Evolutionary conservation across 2,888 invertebrate genomes (phyloP).

Genomic region (Malachius bipustulatus): DNA sequence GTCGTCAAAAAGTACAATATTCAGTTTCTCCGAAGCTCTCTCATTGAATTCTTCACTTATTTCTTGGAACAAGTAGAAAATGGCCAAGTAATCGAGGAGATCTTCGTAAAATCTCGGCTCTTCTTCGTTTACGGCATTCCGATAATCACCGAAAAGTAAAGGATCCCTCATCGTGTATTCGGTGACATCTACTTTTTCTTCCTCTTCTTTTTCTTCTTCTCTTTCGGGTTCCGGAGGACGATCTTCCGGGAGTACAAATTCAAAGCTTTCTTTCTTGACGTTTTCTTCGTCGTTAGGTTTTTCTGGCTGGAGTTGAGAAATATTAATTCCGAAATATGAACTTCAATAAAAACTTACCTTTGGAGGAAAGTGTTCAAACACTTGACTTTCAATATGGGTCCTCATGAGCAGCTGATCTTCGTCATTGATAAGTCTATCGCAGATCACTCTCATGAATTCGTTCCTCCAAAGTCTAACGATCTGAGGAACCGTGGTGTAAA

Average conservation of each 20-base stretch:
- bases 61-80: slow-evolving; percentile 81
- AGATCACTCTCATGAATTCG: slow-evolving; percentile 77
- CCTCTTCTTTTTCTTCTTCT: slow-evolving; percentile 30
- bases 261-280: slow-evolving; percentile 14
- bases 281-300: slow-evolving; percentile 13
- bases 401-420: slow-evolving; percentile 54
- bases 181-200: slow-evolving; percentile 35
- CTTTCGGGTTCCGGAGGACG: slow-evolving; percentile 32
- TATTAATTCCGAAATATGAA: not conserved
- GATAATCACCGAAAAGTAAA: slow-evolving; percentile 74
- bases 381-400: slow-evolving; percentile 45
- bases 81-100: slow-evolving; percentile 77
- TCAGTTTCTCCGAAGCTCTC: slow-evolving; percentile 55
- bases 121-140: slow-evolving; percentile 71
- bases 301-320: slow-evolving; percentile 5
- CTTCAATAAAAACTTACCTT: slow-evolving; percentile 11
- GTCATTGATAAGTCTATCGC: slow-evolving; percentile 68
- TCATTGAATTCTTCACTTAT: slow-evolving; percentile 81
- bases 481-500: slow-evolving; percentile 54
- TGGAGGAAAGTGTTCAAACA: slow-evolving; percentile 47
- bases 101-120: slow-evolving; percentile 79
- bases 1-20: slow-evolving; percentile 81
- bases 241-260: slow-evolving; percentile 5
- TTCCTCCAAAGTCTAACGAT: slow-evolving; percentile 84
- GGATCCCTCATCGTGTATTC: slow-evolving; percentile 73